A percentile compares a stretch with the other conserved stretches of the same genome.
phyloP scores from a whole-genome alignment of 2,888 invertebrate genomes.

The Cinara cedri region DNA sequence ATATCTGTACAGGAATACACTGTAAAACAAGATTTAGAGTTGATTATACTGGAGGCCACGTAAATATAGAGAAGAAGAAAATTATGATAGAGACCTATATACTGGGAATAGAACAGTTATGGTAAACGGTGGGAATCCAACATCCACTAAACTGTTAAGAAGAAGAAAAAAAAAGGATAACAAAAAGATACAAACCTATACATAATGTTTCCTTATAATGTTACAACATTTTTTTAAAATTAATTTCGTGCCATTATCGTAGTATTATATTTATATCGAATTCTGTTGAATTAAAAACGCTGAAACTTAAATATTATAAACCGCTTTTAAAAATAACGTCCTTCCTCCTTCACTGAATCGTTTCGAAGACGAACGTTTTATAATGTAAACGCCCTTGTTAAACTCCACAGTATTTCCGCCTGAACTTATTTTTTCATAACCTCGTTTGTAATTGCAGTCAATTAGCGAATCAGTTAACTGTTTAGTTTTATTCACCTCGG shows the following conservation, averaged over 20 bases:
- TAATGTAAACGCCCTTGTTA: slow-evolving; percentile 14
- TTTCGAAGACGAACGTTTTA: background rate
- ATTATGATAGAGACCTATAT: too few species aligned
- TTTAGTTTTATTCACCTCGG: background rate
- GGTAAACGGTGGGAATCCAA: too few species aligned
- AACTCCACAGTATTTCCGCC: slow-evolving; percentile 6
- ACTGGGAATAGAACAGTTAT: too few species aligned
- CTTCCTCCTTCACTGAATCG: slow-evolving; percentile 16
- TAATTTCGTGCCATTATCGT: background rate
- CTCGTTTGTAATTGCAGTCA: background rate
- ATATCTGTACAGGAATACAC: too few species aligned
- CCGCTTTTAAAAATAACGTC: background rate
- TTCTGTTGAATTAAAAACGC: background rate
- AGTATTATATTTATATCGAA: background rate
- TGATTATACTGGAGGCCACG: too few species aligned
- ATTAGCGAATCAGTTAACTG: slow-evolving; percentile 5
- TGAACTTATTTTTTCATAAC: background rate
- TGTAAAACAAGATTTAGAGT: too few species aligned
- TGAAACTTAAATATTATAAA: background rate
- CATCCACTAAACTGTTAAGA: too few species aligned
- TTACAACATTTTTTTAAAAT: background rate
- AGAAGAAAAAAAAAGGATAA: too few species aligned
- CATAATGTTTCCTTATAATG: too few species aligned
- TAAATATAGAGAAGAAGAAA: too few species aligned
- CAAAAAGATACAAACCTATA: too few species aligned